Evolutionary conservation across 1,140 invertebrate genomes (phyloP).

Genomic region (Leptinotarsa defecta): DNA sequence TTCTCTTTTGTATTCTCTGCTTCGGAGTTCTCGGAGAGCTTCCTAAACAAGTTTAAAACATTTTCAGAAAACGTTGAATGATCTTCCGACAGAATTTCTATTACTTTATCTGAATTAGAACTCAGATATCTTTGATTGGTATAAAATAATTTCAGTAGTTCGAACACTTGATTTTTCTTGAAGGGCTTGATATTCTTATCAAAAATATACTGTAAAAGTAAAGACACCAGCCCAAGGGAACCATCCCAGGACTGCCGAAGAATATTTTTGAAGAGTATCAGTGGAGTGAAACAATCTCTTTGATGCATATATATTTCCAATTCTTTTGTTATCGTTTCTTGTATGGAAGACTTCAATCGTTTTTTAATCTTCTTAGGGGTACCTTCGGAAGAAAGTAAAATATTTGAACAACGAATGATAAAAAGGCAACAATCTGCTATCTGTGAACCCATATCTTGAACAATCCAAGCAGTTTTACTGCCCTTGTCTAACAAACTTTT

Average conservation of each 20-base stretch:
- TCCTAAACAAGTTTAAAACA: conserved; percentile 50
- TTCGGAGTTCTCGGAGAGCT: conserved; percentile 42
- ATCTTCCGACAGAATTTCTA: conserved; percentile 47
- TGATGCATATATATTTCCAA: conserved; percentile 65
- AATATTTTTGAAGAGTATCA: conserved; percentile 67
- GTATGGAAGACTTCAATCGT: conserved; percentile 53
- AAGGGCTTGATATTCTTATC: conserved; percentile 65
- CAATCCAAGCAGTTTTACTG: conserved; percentile 64
- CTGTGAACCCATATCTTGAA: conserved; percentile 70
- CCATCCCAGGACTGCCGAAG: conserved; percentile 67
- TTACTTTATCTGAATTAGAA: conserved; percentile 39
- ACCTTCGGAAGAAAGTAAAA: conserved; percentile 47
- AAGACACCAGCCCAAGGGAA: conserved; percentile 61
- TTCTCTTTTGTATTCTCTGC: conserved; percentile 54
- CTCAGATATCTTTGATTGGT: conserved; percentile 59
- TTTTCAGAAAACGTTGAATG: conserved; percentile 54
- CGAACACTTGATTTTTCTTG: conserved; percentile 66
- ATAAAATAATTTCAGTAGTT: conserved; percentile 67
- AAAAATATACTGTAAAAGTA: conserved; percentile 66
- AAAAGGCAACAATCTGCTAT: conserved; percentile 69
- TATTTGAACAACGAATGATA: conserved; percentile 65
- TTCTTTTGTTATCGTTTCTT: conserved; percentile 60
- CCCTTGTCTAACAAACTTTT: conserved; percentile 68
- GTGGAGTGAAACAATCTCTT: conserved; percentile 66
- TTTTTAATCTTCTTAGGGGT: conserved; percentile 53